Percentiles rank a stretch among this genome's conserved stretches.
phyloP scores from a whole-genome alignment of 2,113 vertebrate genomes.

The Nasalis larvatus region DNA sequence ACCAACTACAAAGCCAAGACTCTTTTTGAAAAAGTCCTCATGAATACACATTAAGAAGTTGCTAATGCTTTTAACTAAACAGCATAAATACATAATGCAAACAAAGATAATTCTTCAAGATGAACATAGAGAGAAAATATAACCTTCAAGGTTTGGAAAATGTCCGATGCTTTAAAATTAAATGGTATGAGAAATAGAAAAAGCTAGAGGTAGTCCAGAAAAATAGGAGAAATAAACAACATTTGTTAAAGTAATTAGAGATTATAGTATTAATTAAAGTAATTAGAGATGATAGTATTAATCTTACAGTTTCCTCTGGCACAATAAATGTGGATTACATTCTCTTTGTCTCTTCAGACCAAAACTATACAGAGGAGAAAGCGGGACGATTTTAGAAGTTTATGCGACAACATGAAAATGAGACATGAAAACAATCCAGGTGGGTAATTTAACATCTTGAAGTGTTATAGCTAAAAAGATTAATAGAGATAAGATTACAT shows the following conservation, averaged over 20 bases:
- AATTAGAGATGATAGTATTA: neutral
- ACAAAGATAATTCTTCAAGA: conserved; percentile 5
- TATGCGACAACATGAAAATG: neutral
- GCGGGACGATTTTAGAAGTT: neutral
- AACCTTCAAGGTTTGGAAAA: conserved; percentile 44
- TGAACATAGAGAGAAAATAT: neutral
- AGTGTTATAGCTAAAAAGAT: neutral
- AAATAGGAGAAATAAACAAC: conserved; percentile 4
- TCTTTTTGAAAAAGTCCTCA: neutral
- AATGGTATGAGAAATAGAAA: neutral
- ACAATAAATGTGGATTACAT: neutral
- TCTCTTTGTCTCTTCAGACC: neutral
- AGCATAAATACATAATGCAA: neutral
- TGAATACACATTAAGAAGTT: neutral
- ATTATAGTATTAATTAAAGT: neutral
- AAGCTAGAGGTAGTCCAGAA: neutral
- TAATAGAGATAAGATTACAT: neutral
- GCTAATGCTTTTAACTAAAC: neutral
- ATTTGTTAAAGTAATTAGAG: conserved; percentile 21
- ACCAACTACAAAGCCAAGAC: neutral
- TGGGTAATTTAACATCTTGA: conserved; percentile 2
- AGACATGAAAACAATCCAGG: neutral
- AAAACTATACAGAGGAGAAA: neutral
- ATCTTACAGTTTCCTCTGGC: neutral
- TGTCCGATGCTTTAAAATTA: neutral